phyloP scores from a whole-genome alignment of 2,113 vertebrate species.

The Onychostruthus taczanowskii region DNA sequence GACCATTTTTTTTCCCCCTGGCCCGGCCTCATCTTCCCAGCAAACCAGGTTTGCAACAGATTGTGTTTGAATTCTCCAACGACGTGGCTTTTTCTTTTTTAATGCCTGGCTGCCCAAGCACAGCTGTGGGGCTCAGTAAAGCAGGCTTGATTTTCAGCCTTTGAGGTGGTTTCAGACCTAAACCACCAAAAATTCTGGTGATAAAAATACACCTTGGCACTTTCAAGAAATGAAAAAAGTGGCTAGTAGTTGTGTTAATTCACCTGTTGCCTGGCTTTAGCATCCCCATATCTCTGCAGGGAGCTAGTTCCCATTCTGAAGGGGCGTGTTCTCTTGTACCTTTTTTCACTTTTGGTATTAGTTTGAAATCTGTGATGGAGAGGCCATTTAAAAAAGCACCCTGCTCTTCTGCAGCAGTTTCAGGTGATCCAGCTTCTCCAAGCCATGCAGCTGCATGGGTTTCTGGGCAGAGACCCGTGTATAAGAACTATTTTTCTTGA shows the following conservation, averaged over 20 bases:
- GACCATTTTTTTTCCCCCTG: not conserved
- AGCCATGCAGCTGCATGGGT: not conserved
- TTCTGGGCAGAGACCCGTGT: not conserved
- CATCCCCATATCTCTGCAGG: not conserved
- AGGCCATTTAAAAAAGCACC: not conserved
- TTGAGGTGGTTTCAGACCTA: not conserved
- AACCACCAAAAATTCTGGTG: not conserved
- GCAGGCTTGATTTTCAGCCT: not conserved
- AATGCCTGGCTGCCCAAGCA: not conserved
- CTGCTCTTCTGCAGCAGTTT: not conserved
- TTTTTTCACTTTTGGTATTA: not conserved
- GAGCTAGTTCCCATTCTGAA: not conserved
- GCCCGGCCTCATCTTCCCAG: not conserved
- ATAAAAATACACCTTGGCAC: not conserved
- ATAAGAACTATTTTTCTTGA: not conserved
- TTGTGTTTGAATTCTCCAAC: not conserved
- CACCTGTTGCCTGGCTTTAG: not conserved
- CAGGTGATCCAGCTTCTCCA: not conserved
- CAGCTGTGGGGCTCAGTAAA: not conserved
- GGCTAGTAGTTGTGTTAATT: not conserved
- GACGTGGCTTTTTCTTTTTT: not conserved
- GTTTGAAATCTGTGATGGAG: not conserved
- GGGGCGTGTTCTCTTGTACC: accelerated
- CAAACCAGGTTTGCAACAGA: not conserved
- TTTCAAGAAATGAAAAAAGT: constrained; percentile 11